These are phyloP conservation scores for Lasioglossum villosulum DNA, from an alignment of 2,888 invertebrate species.

Conservation along the genomic window DNA sequence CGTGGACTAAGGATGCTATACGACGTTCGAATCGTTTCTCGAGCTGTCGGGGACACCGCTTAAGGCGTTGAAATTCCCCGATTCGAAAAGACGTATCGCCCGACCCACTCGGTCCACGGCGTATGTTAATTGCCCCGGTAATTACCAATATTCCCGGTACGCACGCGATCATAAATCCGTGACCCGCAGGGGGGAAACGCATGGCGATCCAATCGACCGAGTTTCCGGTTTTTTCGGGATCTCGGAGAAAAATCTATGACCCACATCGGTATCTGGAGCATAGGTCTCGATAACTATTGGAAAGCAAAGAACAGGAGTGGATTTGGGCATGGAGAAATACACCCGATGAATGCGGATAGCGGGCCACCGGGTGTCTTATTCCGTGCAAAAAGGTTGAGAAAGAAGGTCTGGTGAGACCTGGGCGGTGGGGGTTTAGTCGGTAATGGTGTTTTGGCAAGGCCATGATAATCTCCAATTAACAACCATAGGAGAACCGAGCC, in stretches of 20 bases:
- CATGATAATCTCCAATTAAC: no score
- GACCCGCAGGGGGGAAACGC: background rate
- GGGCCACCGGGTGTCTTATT: no score
- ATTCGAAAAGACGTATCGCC: conserved; percentile 28
- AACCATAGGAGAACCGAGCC: no score
- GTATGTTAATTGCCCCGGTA: conserved; percentile 43
- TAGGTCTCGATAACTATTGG: no score
- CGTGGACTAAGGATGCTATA: background rate
- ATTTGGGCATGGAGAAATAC: no score
- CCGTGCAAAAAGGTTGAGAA: no score
- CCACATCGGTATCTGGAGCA: conserved; percentile 1
- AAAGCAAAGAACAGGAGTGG: no score
- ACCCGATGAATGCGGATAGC: no score
- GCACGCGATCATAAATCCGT: conserved; percentile 23
- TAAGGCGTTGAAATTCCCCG: conserved; percentile 5
- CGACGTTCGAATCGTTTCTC: background rate
- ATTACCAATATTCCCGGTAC: conserved; percentile 48
- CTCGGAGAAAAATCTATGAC: conserved; percentile 9
- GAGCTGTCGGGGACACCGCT: background rate
- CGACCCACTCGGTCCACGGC: conserved; percentile 29
- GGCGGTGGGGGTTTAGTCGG: no score
- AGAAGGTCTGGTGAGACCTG: no score
- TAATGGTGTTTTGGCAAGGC: no score
- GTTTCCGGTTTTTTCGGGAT: conserved; percentile 17
- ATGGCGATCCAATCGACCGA: conserved; percentile 22